Conservation (phyloP, 1,140 invertebrate genomes). For the Heliconius congener region DNA sequence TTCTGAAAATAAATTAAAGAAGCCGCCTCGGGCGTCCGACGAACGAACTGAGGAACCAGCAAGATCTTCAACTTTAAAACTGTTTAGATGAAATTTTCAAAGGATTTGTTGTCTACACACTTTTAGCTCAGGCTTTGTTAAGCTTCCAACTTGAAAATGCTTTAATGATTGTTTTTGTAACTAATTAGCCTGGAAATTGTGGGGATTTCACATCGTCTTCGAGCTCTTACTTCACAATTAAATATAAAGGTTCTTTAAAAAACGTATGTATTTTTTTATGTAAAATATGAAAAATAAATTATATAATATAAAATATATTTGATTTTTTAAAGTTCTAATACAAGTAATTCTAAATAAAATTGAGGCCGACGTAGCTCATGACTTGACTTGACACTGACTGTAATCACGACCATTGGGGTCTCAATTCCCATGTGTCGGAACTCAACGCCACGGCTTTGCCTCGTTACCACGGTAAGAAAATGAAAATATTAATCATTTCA, state of each 20-base stretch:
- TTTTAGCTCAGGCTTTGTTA: conserved; percentile 53
- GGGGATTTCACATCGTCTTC: background rate
- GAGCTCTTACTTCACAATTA: background rate
- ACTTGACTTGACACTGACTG: no score
- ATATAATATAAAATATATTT: no score
- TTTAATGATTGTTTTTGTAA: conserved; percentile 38
- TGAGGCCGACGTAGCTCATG: no score
- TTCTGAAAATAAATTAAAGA: conserved; percentile 73
- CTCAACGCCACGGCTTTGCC: no score
- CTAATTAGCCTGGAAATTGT: conserved; percentile 24
- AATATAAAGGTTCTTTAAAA: background rate
- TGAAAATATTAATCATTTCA: no score
- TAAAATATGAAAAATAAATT: no score
- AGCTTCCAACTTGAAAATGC: conserved; percentile 50
- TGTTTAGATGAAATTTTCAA: conserved; percentile 72
- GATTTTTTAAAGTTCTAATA: no score
- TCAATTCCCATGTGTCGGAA: no score
- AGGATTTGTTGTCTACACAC: conserved; percentile 55
- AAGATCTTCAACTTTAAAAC: conserved; percentile 63
- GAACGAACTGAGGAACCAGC: conserved; percentile 55
- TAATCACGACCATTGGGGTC: no score
- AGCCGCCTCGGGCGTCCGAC: conserved; percentile 53
- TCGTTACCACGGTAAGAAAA: no score
- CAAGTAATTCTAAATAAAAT: no score
- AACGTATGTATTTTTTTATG: no score